Percentiles rank a stretch among this genome's conserved stretches.
Evolutionary conservation across 2,113 vertebrate genomes (phyloP).

Genomic region (Brienomyrus longianalis): DNA sequence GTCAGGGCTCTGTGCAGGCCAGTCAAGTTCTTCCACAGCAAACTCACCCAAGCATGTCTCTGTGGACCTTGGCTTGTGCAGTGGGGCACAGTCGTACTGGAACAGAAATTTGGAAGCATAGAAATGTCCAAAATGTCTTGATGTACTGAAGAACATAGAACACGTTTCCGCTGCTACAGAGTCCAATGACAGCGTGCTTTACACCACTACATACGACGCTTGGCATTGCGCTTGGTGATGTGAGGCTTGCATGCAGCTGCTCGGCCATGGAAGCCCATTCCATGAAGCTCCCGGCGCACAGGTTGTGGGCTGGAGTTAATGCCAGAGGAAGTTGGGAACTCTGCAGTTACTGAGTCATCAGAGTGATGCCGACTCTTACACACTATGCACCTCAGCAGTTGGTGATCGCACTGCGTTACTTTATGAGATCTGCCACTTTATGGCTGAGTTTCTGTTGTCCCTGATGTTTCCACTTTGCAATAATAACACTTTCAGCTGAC

Average conservation of each 20-base stretch:
- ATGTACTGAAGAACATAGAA: neutral
- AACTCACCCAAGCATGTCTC: neutral
- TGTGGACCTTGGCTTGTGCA: neutral
- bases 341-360: neutral
- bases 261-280: neutral
- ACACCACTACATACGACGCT: neutral
- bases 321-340: neutral
- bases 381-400: neutral
- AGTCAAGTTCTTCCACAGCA: neutral
- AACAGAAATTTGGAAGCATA: neutral
- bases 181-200: neutral
- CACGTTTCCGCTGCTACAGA: neutral
- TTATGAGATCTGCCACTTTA: neutral
- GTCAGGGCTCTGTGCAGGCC: neutral
- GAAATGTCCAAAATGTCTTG: neutral
- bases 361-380: neutral
- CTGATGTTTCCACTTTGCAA: neutral
- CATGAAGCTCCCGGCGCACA: neutral
- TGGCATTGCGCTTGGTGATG: neutral
- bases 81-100: neutral
- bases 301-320: neutral
- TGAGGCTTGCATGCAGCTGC: neutral
- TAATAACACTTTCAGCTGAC: neutral
- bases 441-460: neutral
- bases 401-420: neutral